Base-by-base conservation (phyloP, 2,797 vertebrate species). In the Alosa sapidissima region DNA sequence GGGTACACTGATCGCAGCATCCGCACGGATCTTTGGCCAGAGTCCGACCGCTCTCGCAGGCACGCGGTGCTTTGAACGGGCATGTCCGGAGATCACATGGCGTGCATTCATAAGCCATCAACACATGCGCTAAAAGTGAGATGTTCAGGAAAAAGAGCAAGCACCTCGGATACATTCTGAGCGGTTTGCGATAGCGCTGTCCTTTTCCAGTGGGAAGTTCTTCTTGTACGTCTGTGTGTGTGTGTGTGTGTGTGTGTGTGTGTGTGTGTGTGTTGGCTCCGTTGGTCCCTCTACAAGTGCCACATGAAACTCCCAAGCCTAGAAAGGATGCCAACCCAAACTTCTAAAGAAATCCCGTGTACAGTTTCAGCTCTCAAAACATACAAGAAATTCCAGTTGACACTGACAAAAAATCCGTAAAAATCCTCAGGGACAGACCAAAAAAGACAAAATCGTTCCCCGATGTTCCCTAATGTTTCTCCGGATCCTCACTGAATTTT, bases 1-100 rank as follows among this genome's bases (percentile, higher is more conserved):
- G 92, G 82, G 94, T 49, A 75, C 96, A 96, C 85, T 91, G 93
- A 62, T 93, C 93, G 49, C 96, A 96, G 92, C 96, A 96, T 87
- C 95, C 94, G 92, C 96, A 96, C 3, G 95, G 94, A 86, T 96
- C 95, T 86, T 88, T 88, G 81, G 91, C 93, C 87, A 90, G 7
- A 54, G 85, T 92, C 90, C 94, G 93, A 41, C 92, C 94, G 11
- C 90, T 91, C 47, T 92, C 93, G 84, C 96, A 96, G 89, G 86
- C 91, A 81, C 87, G 91, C 62, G 91, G 84, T 36, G 91, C 58
- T 84, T 89, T 88, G 72, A 81, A 62, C 14, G 93, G 89, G 89
- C 95, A 96, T 2, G 91, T 90, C 88, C 95, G 92, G 85, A 93
- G 91, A 52, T 91, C 78, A 85, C 96, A 96, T 81, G 94, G 93